Percentiles rank a stretch among this genome's conserved stretches.
phyloP scores from a whole-genome alignment of 1,140 invertebrate genomes.

The Dryas iulia region DNA sequence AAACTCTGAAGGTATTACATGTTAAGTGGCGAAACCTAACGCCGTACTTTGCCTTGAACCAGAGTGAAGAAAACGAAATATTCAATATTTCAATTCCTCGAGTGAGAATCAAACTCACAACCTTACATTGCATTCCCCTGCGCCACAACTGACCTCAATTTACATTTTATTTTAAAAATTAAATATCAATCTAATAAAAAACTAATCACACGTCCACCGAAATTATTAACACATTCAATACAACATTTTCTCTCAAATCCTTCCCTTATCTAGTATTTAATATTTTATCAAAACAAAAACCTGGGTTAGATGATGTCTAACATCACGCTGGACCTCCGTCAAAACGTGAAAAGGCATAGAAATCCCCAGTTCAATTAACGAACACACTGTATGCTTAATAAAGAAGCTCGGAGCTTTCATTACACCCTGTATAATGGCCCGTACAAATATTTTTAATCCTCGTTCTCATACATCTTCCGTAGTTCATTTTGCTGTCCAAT shows the following conservation, averaged over 20 bases:
- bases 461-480: constrained; percentile 73
- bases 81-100: no score
- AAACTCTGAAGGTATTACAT: no score
- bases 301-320: not conserved
- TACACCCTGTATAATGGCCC: constrained; percentile 75
- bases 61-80: no score
- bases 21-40: no score
- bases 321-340: constrained; percentile 54
- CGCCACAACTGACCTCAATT: no score
- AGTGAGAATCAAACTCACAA: no score
- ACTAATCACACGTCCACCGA: not conserved
- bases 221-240: not conserved
- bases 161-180: no score
- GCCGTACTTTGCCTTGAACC: no score
- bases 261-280: not conserved
- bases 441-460: constrained; percentile 79
- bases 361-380: constrained; percentile 68
- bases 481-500: constrained; percentile 73
- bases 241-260: not conserved
- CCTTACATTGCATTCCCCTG: no score
- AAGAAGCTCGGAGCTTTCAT: constrained; percentile 69
- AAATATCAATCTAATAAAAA: not conserved
- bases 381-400: constrained; percentile 70
- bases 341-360: constrained; percentile 62
- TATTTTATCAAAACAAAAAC: constrained; percentile 1